Percentiles rank a stretch among this genome's conserved stretches.
Evolutionary conservation across 2,888 invertebrate genomes (phyloP).

Genomic region (Tholera decimalis): DNA sequence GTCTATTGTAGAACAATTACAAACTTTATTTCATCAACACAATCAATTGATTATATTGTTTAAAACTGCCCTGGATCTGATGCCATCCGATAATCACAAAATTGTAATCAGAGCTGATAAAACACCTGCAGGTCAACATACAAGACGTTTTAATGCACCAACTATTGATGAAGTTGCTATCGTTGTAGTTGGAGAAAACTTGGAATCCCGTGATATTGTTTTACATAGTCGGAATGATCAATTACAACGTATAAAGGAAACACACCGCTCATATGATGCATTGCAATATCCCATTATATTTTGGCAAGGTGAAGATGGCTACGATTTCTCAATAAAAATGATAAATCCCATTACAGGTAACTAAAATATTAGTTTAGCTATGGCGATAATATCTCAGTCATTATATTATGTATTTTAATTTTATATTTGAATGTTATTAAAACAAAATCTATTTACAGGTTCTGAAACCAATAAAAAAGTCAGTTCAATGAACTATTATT

Average conservation of each 20-base stretch:
- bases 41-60: no score
- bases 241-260: constrained; percentile 67
- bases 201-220: constrained; percentile 20
- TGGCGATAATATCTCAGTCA: constrained; percentile 14
- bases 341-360: constrained; percentile 33
- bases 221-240: constrained; percentile 28
- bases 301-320: constrained; percentile 44
- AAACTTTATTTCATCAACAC: no score
- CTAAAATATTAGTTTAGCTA: no score
- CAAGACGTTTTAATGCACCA: no score
- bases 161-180: no score
- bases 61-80: no score
- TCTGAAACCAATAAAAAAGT: constrained; percentile 9
- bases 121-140: no score
- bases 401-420: constrained; percentile 6
- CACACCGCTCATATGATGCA: constrained; percentile 74
- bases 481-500: constrained; percentile 34
- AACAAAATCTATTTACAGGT: constrained; percentile 18
- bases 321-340: constrained; percentile 21
- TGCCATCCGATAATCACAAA: no score
- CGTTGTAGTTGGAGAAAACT: no score
- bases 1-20: not conserved
- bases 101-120: no score
- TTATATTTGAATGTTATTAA: constrained; percentile 9
- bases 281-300: constrained; percentile 65